Percentiles rank a stretch among this genome's conserved stretches.
Conservation (phyloP, 2,888 invertebrate species). For the Pollenia griseotomentosa region DNA sequence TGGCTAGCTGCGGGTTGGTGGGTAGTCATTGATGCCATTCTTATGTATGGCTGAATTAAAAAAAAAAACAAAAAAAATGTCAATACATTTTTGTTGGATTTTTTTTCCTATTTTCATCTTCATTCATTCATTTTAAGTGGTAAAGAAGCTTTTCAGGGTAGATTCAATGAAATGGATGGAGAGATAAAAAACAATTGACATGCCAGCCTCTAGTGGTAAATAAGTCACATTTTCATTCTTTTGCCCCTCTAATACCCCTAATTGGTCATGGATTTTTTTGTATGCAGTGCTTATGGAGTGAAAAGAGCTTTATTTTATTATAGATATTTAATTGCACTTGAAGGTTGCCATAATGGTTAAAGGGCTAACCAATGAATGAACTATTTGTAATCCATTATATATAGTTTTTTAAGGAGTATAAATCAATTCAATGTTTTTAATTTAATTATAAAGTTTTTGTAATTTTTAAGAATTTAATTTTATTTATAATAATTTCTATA, state of each 20-base stretch:
- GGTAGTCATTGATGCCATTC: constrained; percentile 30
- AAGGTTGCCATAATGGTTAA: constrained; percentile 47
- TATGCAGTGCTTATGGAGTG: constrained; percentile 49
- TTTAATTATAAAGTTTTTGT: neutral
- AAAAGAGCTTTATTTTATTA: constrained; percentile 48
- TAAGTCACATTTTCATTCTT: constrained; percentile 52
- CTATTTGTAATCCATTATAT: constrained; percentile 44
- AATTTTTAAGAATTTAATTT: neutral
- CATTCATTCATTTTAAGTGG: constrained; percentile 57
- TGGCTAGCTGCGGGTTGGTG: constrained; percentile 34
- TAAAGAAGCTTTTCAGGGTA: constrained; percentile 52
- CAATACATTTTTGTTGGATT: constrained; percentile 52
- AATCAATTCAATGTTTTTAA: constrained; percentile 35
- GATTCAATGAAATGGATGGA: constrained; percentile 53
- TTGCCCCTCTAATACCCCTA: neutral
- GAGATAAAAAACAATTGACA: constrained; percentile 54
- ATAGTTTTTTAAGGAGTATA: constrained; percentile 48
- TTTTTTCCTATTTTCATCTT: constrained; percentile 11
- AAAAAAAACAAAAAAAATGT: constrained; percentile 63
- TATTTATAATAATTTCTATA: neutral
- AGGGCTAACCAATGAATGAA: constrained; percentile 41
- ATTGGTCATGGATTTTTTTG: constrained; percentile 18
- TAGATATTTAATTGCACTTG: constrained; percentile 66
- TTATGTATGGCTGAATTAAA: constrained; percentile 40
- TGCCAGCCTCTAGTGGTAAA: constrained; percentile 46